These are phyloP conservation scores for Brachyptera putata DNA, from an alignment of 2,888 invertebrate genomes.

Conservation along the genomic window DNA sequence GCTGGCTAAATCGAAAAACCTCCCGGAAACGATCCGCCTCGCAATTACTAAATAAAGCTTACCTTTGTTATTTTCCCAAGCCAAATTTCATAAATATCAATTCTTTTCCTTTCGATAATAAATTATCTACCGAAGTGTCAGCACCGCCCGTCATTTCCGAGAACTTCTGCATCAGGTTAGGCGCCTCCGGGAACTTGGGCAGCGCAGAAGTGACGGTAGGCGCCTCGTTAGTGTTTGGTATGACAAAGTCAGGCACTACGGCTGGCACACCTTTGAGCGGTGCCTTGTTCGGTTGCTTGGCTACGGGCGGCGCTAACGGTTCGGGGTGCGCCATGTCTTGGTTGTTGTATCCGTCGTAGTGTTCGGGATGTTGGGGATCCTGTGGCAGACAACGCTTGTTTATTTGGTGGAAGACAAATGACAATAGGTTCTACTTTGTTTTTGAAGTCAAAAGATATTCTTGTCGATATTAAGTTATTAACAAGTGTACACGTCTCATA, in stretches of 20 bases:
- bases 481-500: too few relatives aligned
- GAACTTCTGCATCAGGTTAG: conserved; percentile 85
- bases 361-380: conserved; percentile 34
- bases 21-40: neutral
- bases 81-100: conserved; percentile 93
- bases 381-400: conserved; percentile 27
- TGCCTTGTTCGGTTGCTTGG: conserved; percentile 33
- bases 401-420: neutral
- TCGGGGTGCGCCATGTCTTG: conserved; percentile 39
- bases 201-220: conserved; percentile 30
- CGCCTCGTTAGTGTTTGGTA: conserved; percentile 34
- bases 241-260: conserved; percentile 47
- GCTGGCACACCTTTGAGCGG: conserved; percentile 48
- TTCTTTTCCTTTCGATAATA: conserved; percentile 89
- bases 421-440: conserved; percentile 25
- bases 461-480: conserved; percentile 34
- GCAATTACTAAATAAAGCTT: neutral
- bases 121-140: conserved; percentile 78
- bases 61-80: conserved; percentile 54
- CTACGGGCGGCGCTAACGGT: conserved; percentile 21
- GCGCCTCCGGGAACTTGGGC: conserved; percentile 41
- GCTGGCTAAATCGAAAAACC: too few relatives aligned
- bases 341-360: neutral
- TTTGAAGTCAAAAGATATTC: conserved; percentile 43
- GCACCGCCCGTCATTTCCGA: conserved; percentile 67